A percentile compares a stretch with the other conserved stretches of the same genome.
Conservation (phyloP, 2,888 invertebrate species). For the Dryomyza anilis region DNA sequence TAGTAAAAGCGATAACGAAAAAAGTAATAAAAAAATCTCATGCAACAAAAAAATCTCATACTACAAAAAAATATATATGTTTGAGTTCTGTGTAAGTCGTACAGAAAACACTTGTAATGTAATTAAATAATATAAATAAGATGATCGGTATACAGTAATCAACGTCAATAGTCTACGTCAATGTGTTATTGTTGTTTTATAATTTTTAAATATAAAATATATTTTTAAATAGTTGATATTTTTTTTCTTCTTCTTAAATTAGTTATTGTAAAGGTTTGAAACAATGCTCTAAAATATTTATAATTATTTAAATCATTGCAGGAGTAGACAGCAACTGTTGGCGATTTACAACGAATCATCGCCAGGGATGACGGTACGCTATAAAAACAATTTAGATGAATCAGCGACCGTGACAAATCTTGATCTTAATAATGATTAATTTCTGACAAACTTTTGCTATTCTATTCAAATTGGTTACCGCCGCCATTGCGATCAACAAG, state of each 20-base stretch:
- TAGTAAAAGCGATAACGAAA: slow-evolving; percentile 56
- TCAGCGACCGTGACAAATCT: slow-evolving; percentile 27
- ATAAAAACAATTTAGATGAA: slow-evolving; percentile 19
- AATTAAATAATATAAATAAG: neutral
- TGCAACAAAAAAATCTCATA: slow-evolving; percentile 61
- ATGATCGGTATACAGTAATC: neutral
- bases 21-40: slow-evolving; percentile 61
- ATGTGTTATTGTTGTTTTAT: neutral
- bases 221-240: neutral
- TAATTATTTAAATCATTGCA: neutral
- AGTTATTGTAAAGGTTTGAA: slow-evolving; percentile 39
- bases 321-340: no score
- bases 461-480: no score
- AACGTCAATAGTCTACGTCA: neutral
- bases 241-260: neutral
- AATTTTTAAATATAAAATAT: neutral
- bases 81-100: slow-evolving; percentile 11
- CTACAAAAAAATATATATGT: slow-evolving; percentile 46
- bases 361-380: neutral
- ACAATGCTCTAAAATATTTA: slow-evolving; percentile 18
- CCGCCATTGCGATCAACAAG: no score
- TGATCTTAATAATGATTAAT: slow-evolving; percentile 11
- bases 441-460: slow-evolving; percentile 38
- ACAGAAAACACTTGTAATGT: slow-evolving; percentile 16
- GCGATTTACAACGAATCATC: neutral